phyloP scores from a whole-genome alignment of 2,888 invertebrate genomes.

The Xestia xanthographa region DNA sequence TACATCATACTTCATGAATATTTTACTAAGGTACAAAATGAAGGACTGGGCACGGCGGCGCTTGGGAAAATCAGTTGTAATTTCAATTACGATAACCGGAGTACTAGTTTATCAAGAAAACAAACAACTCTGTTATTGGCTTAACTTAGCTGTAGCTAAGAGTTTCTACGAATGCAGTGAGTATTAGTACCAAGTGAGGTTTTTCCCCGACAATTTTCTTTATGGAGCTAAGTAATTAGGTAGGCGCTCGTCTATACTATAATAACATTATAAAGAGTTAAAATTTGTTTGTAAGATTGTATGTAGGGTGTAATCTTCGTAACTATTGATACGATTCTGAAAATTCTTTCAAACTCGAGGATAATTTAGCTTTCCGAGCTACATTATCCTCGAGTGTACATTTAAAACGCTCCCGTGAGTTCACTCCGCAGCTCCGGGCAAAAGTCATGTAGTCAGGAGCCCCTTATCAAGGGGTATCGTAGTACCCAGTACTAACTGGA shows the following conservation, averaged over 20 bases:
- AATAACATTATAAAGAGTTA: no score
- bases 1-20: no score
- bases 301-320: no score
- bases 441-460: background rate
- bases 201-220: slow-evolving; percentile 6
- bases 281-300: no score
- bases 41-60: background rate
- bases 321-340: no score
- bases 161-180: slow-evolving; percentile 17
- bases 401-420: no score
- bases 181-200: background rate
- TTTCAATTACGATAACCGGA: background rate
- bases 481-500: background rate
- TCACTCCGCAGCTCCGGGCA: no score
- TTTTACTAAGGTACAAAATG: background rate
- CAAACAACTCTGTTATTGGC: slow-evolving; percentile 5
- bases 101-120: background rate
- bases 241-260: background rate
- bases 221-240: background rate
- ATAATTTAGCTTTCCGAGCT: no score
- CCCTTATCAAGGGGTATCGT: background rate
- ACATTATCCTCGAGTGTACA: no score
- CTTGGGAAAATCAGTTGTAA: slow-evolving; percentile 10
- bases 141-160: background rate
- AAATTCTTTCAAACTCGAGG: no score